Evolutionary conservation across 2,113 vertebrate genomes (phyloP), one percentile per base, ranked within the genome.

Genomic region (Pyxicephalus adspersus): DNA sequence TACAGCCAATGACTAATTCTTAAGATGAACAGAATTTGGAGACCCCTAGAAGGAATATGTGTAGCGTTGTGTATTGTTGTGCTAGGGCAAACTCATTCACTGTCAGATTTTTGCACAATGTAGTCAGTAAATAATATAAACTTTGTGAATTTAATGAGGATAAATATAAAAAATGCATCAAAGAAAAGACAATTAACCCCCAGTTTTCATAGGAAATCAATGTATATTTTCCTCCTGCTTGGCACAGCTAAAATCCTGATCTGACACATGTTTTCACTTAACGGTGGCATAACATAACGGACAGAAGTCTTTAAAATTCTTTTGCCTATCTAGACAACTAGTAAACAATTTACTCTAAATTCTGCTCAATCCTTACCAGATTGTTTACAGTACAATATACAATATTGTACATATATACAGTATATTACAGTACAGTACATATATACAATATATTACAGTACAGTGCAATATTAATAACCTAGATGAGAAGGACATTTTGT

Each of bases 211-310:
- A 68, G 64, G 77, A 79, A 79, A 61, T 45, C n/a, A 68, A 55
- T 68, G 52, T 79, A 34, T 67, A 52, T 58, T 38, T 77, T 78
- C 64, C 67, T 79, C 64, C 9, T 79, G 54, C 77, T 61, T 79
- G 77, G 77, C 77, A 70, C 52, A n/a, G 64, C 51, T 31, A 23
- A 57, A 67, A 57, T 23, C 61, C 77, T n/a, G 8, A 11, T 29
- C 52, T 68, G 13, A 68, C 76, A 78, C 31, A 66, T 77, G 77
- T 58, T 79, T 60, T 60, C 52, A 79, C 64, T 79, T 79, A 79
- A n/a, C n/a, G 29, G 31, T 79, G 77, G 64, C 65, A 68, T 26
- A 28, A 8, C 54, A 58, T 64, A 45, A 79, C n/a, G 68, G 64
- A 79, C 50, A 67, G 22, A 25, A 38, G 54, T 60, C 52, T 34